Conservation (phyloP, 2,113 vertebrate genomes). For the Orientallactaga bullata region DNA sequence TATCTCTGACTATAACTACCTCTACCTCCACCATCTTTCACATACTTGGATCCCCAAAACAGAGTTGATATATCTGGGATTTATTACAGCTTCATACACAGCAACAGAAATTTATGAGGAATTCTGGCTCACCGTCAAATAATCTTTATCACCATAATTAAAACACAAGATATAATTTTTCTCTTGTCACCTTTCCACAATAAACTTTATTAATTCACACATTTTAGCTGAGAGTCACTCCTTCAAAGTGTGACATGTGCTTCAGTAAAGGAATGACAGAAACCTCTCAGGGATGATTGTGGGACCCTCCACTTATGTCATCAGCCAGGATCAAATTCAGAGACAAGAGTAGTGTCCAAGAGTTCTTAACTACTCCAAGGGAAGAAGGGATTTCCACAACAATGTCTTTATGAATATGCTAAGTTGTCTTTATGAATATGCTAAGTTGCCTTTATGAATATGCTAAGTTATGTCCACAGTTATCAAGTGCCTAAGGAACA, state of each 20-base stretch:
- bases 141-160: neutral
- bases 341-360: neutral
- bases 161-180: slow-evolving; percentile 38
- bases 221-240: slow-evolving; percentile 10
- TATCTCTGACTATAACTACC: neutral
- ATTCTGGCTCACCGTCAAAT: neutral
- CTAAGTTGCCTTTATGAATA: neutral
- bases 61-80: neutral
- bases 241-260: neutral
- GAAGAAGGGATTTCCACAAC: neutral
- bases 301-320: neutral
- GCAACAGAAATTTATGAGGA: neutral
- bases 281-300: neutral
- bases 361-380: neutral
- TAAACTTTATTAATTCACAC: neutral
- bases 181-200: neutral
- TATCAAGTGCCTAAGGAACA: neutral
- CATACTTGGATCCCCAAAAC: neutral
- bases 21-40: neutral
- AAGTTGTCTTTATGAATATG: neutral
- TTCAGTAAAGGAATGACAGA: neutral
- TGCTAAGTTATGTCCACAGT: neutral
- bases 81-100: neutral
- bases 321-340: neutral
- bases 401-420: neutral